A percentile compares a stretch with the other conserved stretches of the same genome.
Evolutionary conservation across 2,888 invertebrate genomes (phyloP).

Genomic region (Pammene aurita): DNA sequence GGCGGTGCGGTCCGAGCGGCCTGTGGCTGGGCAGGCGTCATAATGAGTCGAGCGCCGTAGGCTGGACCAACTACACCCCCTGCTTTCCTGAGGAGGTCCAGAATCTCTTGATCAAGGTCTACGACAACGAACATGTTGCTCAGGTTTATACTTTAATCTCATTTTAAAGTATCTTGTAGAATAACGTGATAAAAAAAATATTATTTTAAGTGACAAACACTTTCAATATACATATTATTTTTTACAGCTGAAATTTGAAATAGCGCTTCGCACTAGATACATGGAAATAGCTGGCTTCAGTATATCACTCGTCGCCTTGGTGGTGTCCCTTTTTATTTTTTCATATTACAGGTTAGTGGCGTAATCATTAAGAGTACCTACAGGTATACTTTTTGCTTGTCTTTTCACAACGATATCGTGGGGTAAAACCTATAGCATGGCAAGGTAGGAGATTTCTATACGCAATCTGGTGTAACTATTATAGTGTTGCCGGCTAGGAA

Average conservation of each 20-base stretch:
- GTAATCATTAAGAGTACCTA: background rate
- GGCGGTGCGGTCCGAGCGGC: conserved; percentile 87
- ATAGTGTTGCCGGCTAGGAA: no score
- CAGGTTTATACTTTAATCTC: conserved; percentile 48
- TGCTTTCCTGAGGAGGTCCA: conserved; percentile 89
- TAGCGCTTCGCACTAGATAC: conserved; percentile 87
- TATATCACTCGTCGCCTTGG: conserved; percentile 88
- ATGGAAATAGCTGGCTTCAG: conserved; percentile 93
- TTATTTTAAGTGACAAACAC: no score
- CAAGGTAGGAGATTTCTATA: no score
- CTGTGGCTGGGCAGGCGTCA: conserved; percentile 85
- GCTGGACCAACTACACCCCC: conserved; percentile 93
- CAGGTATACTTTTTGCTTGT: no score
- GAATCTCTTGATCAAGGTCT: conserved; percentile 85
- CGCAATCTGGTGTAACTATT: no score
- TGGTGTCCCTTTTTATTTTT: conserved; percentile 91
- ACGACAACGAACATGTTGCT: conserved; percentile 73
- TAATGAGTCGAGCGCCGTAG: conserved; percentile 70
- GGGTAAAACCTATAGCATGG: no score
- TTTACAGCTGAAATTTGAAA: conserved; percentile 85
- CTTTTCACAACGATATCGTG: background rate
- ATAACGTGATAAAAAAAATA: no score
- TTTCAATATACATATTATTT: background rate
- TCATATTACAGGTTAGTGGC: conserved; percentile 88
- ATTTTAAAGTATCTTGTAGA: no score